Base-by-base conservation (phyloP, 2,797 vertebrate species). In the Anisognathus igniventris region DNA sequence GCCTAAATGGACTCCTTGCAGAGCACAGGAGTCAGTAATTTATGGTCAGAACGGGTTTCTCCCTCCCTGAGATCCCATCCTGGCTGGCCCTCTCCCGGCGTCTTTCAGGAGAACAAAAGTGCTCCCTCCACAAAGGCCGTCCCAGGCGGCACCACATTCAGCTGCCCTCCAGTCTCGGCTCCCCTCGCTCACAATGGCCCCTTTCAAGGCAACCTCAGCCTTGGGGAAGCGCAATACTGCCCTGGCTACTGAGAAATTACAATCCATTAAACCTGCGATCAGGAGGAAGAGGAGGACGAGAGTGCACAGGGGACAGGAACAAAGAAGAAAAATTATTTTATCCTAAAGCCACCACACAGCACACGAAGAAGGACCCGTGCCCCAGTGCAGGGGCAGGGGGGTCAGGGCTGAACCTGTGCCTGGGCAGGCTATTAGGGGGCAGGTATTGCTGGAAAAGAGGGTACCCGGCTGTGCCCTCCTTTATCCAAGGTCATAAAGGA, bases 81-180 rank as follows among this genome's bases (percentile, higher is more conserved):
- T 0, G 13, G 51, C 73, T 17, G 50, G 62, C 70, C 54, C 64
- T 84, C 75, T 90, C 83, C 54, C 8, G 3, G 44, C 67, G 95
- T 88, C 94, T 92, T 87, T 62, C 58, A 33, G 37, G 47, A 93
- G 71, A 92, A 97, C 93, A 97, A 91, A 95, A 95, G 95, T 66
- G 67, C 60, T 95, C 61, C 76, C 66, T 67, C 74, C 93, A 96
- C 95, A 96, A 82, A 92, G 80, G 85, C 89, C 3, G 18, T 68
- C 91, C 79, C 74, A 39, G 93, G 92, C 67, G 0, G 93, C 84
- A 57, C 53, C 4, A 25, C 83, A 66, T 79, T 81, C 88, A 44
- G 92, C 94, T 50, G 92, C 79, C 68, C 89, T 66, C 86, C 89
- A 17, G 54, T 35, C 95, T 39, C 79, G 56, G 91, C 83, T 50